Evolutionary conservation across 2,888 invertebrate species (phyloP), one percentile per base, ranked within the genome.

Genomic region (Xanthia togata): DNA sequence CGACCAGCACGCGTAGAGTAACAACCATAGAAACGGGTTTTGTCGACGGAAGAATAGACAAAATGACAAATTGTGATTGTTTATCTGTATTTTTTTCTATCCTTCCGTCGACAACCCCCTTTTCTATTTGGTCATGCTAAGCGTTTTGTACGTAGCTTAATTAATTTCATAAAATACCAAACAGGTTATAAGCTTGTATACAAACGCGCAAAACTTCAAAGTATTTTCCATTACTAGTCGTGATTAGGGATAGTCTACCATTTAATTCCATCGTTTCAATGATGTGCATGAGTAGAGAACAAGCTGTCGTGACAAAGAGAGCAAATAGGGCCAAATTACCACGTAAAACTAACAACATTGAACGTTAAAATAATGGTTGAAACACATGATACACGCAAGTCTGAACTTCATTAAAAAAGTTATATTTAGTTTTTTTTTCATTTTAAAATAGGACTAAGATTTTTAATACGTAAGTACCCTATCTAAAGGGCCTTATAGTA

Each of bases 281-380:
- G 23, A 79, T 67, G 14, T 12, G 14, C 26, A 11, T 20, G n/a
- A 35, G 23, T 57, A 59, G 17, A 4, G n/a, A 53, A 31, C 20
- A 12, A 26, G 31, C 23, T 70, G 8, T 65, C 82, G 77, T 79
- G 82, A 65, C 69, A 44, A 55, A 17, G 53, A 55, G 38, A 35
- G 59, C 59, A 82, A 76, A 76, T 26, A 79, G 6, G 20, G 57
- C 41, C 20, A 53, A 31, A 57, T 65, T 55, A 44, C 26, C 38
- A 79, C 35, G 31, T 68, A 35, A 64, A 82, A 81, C 82, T 59
- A 81, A 65, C 31, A 35, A 76, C n/a, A 35, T 69, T 47, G 53
- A 55, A 65, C 64, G 44, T 59, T 76, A 50, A 47, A 59, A 82
- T 76, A 81, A 82, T 82, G 64, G 31, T 47, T 55, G 0, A 55